Conservation (phyloP, 2,888 invertebrate genomes). For the Pseudanteris insignis region DNA sequence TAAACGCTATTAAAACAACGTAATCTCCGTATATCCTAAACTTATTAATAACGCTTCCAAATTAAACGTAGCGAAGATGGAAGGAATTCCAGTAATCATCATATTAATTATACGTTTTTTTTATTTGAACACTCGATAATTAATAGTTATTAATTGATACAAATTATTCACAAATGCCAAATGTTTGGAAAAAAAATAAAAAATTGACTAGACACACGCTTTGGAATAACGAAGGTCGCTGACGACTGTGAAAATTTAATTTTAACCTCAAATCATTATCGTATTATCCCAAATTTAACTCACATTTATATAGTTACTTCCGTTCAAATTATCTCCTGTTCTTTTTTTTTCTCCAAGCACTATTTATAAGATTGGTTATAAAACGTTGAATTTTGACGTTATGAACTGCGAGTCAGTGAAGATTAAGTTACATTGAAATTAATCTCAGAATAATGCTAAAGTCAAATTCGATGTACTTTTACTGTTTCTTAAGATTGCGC, state of each 20-base stretch:
- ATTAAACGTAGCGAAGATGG: conserved; percentile 10
- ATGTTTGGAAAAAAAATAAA: too few relatives aligned
- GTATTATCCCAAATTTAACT: conserved; percentile 16
- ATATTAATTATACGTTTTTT: not conserved
- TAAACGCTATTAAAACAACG: conserved; percentile 23
- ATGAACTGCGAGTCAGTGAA: conserved; percentile 25
- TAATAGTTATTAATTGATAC: too few relatives aligned
- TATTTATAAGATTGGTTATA: conserved; percentile 19
- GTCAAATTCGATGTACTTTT: too few relatives aligned
- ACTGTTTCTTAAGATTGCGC: too few relatives aligned
- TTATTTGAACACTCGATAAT: too few relatives aligned
- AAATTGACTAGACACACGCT: too few relatives aligned
- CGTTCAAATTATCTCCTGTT: conserved; percentile 17
- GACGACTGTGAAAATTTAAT: conserved; percentile 1
- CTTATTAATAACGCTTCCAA: conserved; percentile 30
- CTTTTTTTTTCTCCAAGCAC: conserved; percentile 4
- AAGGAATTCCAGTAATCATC: conserved; percentile 12
- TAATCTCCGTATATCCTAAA: conserved; percentile 13
- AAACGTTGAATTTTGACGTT: conserved; percentile 14
- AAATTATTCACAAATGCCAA: too few relatives aligned
- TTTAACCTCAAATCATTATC: conserved; percentile 2
- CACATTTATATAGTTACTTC: conserved; percentile 16
- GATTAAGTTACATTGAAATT: conserved; percentile 40
- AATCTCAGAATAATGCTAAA: conserved; percentile 27
- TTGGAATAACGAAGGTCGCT: too few relatives aligned